A percentile compares a stretch with the other conserved stretches of the same genome.
These are phyloP conservation scores for Steinernema scapterisci DNA, from an alignment of 2,888 invertebrate genomes.

Conservation along the genomic window DNA sequence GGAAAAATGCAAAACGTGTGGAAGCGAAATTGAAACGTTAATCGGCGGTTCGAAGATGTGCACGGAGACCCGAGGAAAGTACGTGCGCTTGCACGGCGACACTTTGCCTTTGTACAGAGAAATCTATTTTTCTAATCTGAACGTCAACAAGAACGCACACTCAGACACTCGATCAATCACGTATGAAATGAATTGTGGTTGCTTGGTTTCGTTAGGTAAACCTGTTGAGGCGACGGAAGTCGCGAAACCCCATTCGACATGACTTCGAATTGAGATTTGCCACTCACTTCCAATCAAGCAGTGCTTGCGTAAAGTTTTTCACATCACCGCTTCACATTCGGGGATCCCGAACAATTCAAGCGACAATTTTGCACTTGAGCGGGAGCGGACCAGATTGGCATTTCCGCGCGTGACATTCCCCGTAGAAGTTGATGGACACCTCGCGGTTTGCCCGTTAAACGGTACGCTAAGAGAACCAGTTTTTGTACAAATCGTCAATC, in stretches of 20 bases:
- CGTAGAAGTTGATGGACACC: not conserved
- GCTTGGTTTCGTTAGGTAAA: not conserved
- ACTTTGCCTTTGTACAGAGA: not conserved
- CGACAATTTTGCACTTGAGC: too few species aligned
- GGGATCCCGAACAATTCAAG: too few species aligned
- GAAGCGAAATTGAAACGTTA: not conserved
- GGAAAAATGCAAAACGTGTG: conserved; percentile 8
- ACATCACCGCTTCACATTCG: too few species aligned
- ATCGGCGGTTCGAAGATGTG: not conserved
- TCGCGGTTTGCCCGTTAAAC: not conserved
- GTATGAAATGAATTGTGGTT: conserved; percentile 2
- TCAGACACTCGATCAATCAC: not conserved
- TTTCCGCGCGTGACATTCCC: too few species aligned
- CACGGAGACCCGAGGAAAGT: not conserved
- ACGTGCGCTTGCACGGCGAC: not conserved
- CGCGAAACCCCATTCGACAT: too few species aligned
- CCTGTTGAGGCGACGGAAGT: not conserved
- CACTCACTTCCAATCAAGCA: too few species aligned
- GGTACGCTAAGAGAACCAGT: not conserved
- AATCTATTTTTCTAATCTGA: not conserved
- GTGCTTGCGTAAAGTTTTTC: too few species aligned
- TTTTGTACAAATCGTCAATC: not conserved
- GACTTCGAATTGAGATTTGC: too few species aligned
- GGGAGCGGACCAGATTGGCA: too few species aligned
- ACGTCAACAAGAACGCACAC: conserved; percentile 7